These are phyloP conservation scores for Steatornis caripensis DNA, from an alignment of 2,113 vertebrate species.

Conservation along the genomic window DNA sequence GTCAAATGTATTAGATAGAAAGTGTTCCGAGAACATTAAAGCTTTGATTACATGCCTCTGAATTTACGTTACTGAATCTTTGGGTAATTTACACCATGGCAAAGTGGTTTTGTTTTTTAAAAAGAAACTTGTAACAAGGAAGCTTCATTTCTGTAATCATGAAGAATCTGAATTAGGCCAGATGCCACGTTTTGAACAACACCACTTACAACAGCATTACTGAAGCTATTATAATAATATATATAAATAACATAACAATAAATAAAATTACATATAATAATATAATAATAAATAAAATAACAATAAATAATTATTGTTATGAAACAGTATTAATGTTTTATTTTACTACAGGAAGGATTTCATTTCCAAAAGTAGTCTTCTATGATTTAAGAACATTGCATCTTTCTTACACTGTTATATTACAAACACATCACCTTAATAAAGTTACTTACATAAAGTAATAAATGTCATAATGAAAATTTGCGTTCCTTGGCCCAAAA, in stretches of 20 bases:
- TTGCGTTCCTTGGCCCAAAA: slow-evolving; percentile 88
- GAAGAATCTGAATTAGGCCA: background rate
- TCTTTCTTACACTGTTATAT: background rate
- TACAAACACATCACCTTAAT: background rate
- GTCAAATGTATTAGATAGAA: background rate
- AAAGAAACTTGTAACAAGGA: background rate
- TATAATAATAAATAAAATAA: too few relatives aligned
- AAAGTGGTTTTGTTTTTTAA: background rate
- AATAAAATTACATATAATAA: too few relatives aligned
- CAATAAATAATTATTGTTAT: background rate
- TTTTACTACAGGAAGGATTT: background rate
- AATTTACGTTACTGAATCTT: background rate
- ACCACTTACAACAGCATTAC: background rate
- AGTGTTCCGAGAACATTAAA: background rate
- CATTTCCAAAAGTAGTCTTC: background rate
- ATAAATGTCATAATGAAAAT: slow-evolving; percentile 92
- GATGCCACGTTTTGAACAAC: background rate
- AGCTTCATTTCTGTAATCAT: background rate
- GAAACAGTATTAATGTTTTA: background rate
- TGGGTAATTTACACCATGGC: background rate
- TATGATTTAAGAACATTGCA: background rate
- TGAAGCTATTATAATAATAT: too few relatives aligned
- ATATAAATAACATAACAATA: too few relatives aligned
- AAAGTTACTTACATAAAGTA: slow-evolving; percentile 84
- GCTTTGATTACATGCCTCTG: background rate